Percentiles rank a stretch among this genome's conserved stretches.
Evolutionary conservation across 2,113 vertebrate species (phyloP).

Genomic region (Pseudopipra pipra): DNA sequence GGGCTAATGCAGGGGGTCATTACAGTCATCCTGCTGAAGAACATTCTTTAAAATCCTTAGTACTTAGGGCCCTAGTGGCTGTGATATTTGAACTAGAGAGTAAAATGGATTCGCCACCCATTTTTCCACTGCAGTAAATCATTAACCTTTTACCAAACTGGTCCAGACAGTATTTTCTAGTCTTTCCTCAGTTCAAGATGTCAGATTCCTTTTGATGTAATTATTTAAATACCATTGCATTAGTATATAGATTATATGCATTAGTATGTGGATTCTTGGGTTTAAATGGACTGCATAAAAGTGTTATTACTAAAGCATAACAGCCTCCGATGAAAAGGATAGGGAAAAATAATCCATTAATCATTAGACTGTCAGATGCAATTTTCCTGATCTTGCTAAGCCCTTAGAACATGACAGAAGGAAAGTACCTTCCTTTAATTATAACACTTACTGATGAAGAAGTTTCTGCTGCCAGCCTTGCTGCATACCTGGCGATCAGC

Average conservation of each 20-base stretch:
- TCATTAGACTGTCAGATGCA: background rate
- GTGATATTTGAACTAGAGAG: background rate
- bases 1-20: constrained; percentile 50
- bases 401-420: background rate
- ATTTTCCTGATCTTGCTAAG: constrained; percentile 29
- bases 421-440: constrained; percentile 13
- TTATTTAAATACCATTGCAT: constrained; percentile 36
- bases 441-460: constrained; percentile 85
- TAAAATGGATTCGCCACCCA: constrained; percentile 1
- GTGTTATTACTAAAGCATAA: background rate
- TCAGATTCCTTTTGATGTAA: background rate
- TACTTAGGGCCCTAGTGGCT: background rate
- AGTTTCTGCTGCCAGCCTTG: constrained; percentile 93
- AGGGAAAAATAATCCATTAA: constrained; percentile 27
- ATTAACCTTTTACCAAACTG: constrained; percentile 33
- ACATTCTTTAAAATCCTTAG: constrained; percentile 32
- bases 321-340: background rate
- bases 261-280: background rate
- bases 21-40: constrained; percentile 12
- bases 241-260: constrained; percentile 28
- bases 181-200: constrained; percentile 14
- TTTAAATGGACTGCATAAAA: constrained; percentile 25
- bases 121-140: constrained; percentile 15
- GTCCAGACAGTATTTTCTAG: constrained; percentile 4
- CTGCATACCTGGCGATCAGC: constrained; percentile 96